Conservation (phyloP, 2,113 vertebrate species). For the Theropithecus gelada region DNA sequence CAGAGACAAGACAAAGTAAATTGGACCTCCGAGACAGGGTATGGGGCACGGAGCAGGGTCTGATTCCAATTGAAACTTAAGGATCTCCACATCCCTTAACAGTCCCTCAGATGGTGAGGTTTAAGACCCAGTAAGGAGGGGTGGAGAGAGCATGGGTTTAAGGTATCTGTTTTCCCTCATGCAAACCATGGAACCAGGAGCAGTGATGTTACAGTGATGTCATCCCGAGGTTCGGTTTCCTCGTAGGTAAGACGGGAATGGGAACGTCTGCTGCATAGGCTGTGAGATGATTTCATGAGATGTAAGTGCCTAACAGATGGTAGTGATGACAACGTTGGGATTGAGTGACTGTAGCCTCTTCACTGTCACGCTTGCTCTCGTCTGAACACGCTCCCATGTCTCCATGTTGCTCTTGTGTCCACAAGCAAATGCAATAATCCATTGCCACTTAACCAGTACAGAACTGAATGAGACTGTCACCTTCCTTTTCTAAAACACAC, state of each 20-base stretch:
- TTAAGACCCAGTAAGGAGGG: background rate
- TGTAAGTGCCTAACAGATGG: too few relatives aligned
- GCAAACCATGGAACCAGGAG: background rate
- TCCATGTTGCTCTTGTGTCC: background rate
- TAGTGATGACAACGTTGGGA: background rate
- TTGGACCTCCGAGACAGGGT: background rate
- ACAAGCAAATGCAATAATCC: background rate
- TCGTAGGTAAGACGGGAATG: background rate
- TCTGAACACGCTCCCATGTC: background rate
- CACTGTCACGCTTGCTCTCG: accelerated
- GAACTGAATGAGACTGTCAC: background rate
- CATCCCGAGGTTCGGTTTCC: background rate
- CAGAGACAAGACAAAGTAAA: background rate
- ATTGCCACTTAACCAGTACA: background rate
- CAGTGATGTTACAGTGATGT: background rate
- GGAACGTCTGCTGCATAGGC: background rate
- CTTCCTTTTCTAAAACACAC: background rate
- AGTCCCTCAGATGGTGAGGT: background rate
- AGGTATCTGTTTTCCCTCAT: background rate
- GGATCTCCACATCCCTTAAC: background rate
- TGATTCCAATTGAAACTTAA: background rate
- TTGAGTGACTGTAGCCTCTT: too few relatives aligned
- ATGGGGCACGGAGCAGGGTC: too few relatives aligned
- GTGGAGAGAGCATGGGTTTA: background rate
- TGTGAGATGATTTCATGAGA: background rate